Evolutionary conservation across 2,797 vertebrate genomes (phyloP), one percentile per base, ranked within the genome.

Genomic region (Macropodus opercularis): DNA sequence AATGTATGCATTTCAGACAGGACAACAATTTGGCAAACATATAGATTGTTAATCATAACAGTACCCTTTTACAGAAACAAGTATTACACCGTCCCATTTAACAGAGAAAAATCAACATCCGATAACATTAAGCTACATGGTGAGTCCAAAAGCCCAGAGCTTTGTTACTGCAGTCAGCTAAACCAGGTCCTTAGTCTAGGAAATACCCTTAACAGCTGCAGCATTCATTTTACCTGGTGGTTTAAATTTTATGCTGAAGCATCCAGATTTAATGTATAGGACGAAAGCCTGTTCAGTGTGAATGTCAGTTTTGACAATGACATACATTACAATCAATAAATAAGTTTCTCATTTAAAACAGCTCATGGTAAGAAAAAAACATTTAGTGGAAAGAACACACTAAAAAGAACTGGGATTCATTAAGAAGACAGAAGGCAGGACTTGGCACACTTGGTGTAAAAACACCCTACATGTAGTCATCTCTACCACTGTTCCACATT

Each of bases 401-500:
- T 72, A 43, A 79, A 70, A 81, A 55, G 63, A 57, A 55, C 34
- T 41, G 41, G 24, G 39, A 68, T 52, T 54, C 23, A 75, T 31
- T 47, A 64, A 68, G 24, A 64, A 61, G 44, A 61, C 42, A 79
- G 66, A 80, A 87, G 85, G 83, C 84, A 87, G 73, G 74, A 58
- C 53, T 57, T 79, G 84, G 80, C 62, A 77, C 60, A 31, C 26
- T 74, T 57, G 32, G 51, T 46, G 40, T 68, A 69, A 69, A 62
- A 50, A 61, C 59, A 61, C 9, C 15, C 22, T 32, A 18, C 11
- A 62, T 13, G 13, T 32, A 41, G 21, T 38, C 1, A 3, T 71
- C 27, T 32, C 74, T 85, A 86, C 96, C 97, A 99, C 76, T 93
- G 94, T 79, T 97, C 96, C 63, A 99, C 95, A 5, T 96, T 98